Evolutionary conservation across 2,113 vertebrate species (phyloP).

Genomic region (Ptilonorhynchus violaceus): DNA sequence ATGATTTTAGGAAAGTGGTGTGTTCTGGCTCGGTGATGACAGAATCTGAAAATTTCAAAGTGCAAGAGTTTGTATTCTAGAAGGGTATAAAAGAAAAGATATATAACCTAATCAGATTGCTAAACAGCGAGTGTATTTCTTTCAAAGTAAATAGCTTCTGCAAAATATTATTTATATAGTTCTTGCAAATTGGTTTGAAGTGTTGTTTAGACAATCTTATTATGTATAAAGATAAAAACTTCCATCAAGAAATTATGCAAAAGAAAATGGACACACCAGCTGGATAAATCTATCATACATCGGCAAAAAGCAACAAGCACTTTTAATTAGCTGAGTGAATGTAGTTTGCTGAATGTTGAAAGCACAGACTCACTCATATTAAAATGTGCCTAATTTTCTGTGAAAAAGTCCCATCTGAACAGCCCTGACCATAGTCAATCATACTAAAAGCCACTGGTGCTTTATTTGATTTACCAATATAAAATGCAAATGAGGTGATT

Average conservation of each 20-base stretch:
- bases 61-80: background rate
- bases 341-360: conserved; percentile 89
- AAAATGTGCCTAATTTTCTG: conserved; percentile 99
- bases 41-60: background rate
- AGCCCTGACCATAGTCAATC: conserved; percentile 98
- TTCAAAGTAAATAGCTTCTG: conserved; percentile 55
- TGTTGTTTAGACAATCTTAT: conserved; percentile 79
- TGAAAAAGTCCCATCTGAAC: conserved; percentile 96
- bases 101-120: background rate
- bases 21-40: background rate
- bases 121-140: conserved; percentile 28
- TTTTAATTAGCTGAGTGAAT: conserved; percentile 99
- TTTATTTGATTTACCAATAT: conserved; percentile 99
- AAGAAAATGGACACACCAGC: conserved; percentile 86
- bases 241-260: conserved; percentile 80
- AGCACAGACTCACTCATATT: conserved; percentile 87
- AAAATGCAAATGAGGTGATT: conserved; percentile 99
- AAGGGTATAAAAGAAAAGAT: background rate
- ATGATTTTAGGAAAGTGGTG: background rate
- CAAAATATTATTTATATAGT: conserved; percentile 71
- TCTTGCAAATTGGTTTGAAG: conserved; percentile 67
- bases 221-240: conserved; percentile 79
- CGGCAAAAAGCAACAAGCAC: conserved; percentile 81
- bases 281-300: conserved; percentile 90
- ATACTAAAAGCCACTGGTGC: conserved; percentile 99